phyloP scores from a whole-genome alignment of 2,113 vertebrate genomes.

The Catagonus wagneri region DNA sequence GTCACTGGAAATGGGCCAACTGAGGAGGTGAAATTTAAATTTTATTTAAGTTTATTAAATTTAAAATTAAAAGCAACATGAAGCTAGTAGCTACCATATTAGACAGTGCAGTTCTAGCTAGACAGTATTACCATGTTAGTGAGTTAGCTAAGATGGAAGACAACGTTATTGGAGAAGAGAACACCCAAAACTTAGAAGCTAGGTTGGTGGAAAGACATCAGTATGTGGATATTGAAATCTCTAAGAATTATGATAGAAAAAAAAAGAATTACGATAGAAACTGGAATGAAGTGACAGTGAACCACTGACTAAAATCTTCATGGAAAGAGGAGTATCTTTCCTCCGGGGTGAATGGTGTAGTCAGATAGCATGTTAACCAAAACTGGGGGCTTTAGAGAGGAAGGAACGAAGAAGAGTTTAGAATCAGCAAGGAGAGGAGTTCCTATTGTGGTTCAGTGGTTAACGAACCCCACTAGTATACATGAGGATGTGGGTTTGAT shows the following conservation, averaged over 20 bases:
- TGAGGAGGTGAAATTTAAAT: slow-evolving; percentile 2
- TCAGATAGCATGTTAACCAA: background rate
- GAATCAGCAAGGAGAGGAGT: background rate
- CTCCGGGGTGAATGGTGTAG: background rate
- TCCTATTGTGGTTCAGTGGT: too few relatives aligned
- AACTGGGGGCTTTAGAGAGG: background rate
- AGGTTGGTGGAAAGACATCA: background rate
- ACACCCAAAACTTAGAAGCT: background rate
- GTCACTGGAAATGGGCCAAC: background rate
- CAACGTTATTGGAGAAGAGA: background rate
- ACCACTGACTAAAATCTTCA: background rate
- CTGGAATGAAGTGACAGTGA: background rate
- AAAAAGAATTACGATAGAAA: background rate
- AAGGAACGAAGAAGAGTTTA: background rate
- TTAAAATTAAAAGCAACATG: background rate
- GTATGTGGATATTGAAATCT: background rate
- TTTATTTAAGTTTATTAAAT: background rate
- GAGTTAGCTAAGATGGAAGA: background rate
- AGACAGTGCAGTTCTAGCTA: background rate
- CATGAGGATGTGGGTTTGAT: too few relatives aligned
- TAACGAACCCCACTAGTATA: too few relatives aligned
- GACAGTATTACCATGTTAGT: background rate
- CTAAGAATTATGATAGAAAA: background rate
- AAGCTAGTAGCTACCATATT: background rate
- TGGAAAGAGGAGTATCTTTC: background rate